Evolutionary conservation across 2,888 invertebrate species (phyloP), one percentile per base, ranked within the genome.

Genomic region (Oasisia sp.): DNA sequence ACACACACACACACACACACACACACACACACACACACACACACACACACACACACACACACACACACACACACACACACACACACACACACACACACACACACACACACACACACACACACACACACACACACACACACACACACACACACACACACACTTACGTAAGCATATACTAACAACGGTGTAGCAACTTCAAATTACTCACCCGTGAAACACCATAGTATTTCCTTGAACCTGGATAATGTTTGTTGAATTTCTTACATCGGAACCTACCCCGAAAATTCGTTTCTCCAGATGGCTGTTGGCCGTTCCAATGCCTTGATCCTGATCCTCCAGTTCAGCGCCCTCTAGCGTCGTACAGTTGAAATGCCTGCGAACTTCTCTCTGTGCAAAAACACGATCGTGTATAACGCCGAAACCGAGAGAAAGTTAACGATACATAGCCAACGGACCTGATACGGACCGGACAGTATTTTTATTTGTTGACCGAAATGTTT

Each of bases 281-380:
- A 74, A 74, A 74, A 74, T 27, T 7, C 74, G 74, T 74, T 74
- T 74, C 74, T 74, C 74, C 74, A 74, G 74, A 74, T 74, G 74
- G 74, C 27, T 74, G 74, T 74, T 74, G 74, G 74, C 74, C 74
- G 27, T 7, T 74, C 27, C 74, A 27, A 27, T 27, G 74, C 74
- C 74, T 96, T 99, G 99, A 97, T 99, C 99, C 96, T 99, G 99
- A 97, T 99, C 99, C 96, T 99, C 99, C 89, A 99, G 96, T 96
- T 99, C 99, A 0, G 99, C 99, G 0, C 99, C 99, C 96, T 99
- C 99, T 58, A 99, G 96, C 89, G 97, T 96, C 0, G 97, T 97
- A 95, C 99, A 99, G 96, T 98, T 97, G 96, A 99, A 99, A 96
- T 99, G 98, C 11, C 97, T 97, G 32, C 98, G 97, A 89, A 98